Evolutionary conservation across 92 coral and sea anemone species (phyloP).

Genomic region (Porites lobata): DNA sequence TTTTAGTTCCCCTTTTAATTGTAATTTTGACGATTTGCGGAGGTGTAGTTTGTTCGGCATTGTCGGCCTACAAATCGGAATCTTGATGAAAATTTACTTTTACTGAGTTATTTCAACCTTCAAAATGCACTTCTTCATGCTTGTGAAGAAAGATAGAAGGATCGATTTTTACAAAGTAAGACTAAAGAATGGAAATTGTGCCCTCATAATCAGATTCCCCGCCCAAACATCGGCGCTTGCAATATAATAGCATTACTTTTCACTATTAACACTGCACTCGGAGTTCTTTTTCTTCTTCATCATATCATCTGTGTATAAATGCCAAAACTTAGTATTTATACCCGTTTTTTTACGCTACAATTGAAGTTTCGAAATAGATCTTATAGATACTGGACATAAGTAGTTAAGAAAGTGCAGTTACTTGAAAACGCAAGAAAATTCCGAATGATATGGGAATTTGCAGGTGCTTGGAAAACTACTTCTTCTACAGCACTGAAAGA

Average conservation of each 20-base stretch:
- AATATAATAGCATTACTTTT: constrained; percentile 6
- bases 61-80: constrained; percentile 18
- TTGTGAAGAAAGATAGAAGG: neutral
- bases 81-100: neutral
- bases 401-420: no score
- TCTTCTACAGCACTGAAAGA: neutral
- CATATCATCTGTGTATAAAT: neutral
- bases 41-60: neutral
- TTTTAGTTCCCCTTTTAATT: neutral
- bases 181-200: neutral
- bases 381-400: neutral
- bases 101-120: neutral
- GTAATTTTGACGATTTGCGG: constrained; percentile 23
- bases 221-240: constrained; percentile 26
- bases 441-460: neutral
- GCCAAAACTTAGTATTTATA: neutral
- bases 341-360: neutral
- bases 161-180: neutral
- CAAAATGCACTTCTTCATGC: neutral
- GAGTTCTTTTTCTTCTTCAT: neutral
- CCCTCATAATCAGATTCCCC: neutral
- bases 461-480: constrained; percentile 25
- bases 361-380: neutral
- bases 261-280: constrained; percentile 24
- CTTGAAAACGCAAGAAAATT: neutral